Conservation (phyloP, 2,888 invertebrate species). For the Oscheius onirici region DNA sequence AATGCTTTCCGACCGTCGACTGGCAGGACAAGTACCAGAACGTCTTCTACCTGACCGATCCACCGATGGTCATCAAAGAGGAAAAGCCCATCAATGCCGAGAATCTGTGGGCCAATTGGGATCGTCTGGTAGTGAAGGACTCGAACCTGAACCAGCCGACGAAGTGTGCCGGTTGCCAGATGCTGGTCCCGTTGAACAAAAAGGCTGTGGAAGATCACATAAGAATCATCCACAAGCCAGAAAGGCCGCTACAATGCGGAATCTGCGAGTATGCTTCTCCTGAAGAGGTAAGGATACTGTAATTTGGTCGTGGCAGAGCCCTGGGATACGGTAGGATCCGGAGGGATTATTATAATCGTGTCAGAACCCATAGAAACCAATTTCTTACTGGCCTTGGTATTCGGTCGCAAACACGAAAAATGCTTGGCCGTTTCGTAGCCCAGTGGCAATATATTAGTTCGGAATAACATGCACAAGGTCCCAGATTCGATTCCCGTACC, state of each 20-base stretch:
- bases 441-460: too few relatives aligned
- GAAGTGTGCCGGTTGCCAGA: conserved; percentile 12
- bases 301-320: too few relatives aligned
- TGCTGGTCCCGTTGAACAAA: conserved; percentile 27
- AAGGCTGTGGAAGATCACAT: conserved; percentile 32
- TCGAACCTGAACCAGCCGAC: neutral
- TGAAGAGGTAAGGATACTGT: conserved; percentile 33
- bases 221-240: conserved; percentile 18
- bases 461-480: neutral
- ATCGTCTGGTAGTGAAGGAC: conserved; percentile 7
- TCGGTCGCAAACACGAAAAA: too few relatives aligned
- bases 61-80: conserved; percentile 13
- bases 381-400: too few relatives aligned
- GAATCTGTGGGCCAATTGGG: neutral
- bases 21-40: conserved; percentile 29
- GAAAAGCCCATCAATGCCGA: neutral
- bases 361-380: too few relatives aligned
- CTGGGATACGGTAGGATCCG: too few relatives aligned
- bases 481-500: too few relatives aligned
- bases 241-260: conserved; percentile 27
- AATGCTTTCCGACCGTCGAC: conserved; percentile 31
- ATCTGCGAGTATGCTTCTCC: conserved; percentile 26
- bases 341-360: too few relatives aligned
- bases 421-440: too few relatives aligned
- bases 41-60: conserved; percentile 28